These are phyloP conservation scores for Rutpela maculata DNA, from an alignment of 2,888 invertebrate genomes.

Conservation along the genomic window DNA sequence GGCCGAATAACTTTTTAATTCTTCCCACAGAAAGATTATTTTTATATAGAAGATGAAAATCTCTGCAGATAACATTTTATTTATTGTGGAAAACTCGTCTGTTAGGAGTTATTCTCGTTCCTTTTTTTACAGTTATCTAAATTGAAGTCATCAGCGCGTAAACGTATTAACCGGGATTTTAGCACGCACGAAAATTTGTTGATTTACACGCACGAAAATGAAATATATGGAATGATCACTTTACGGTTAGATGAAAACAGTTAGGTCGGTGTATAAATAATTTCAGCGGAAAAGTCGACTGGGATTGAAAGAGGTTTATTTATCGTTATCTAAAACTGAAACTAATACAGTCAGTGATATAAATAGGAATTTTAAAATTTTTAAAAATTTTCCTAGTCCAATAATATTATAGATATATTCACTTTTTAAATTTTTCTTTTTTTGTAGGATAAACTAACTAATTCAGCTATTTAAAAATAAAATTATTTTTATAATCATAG, in stretches of 20 bases:
- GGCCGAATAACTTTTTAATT: neutral
- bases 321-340: no score
- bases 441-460: no score
- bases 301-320: no score
- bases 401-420: no score
- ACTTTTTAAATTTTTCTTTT: no score
- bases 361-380: no score
- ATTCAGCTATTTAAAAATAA: no score
- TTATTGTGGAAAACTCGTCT: constrained; percentile 1
- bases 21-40: neutral
- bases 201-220: constrained; percentile 3
- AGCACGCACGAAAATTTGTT: constrained; percentile 1
- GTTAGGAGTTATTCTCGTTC: neutral
- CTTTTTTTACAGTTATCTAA: neutral
- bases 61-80: neutral
- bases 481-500: no score
- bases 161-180: constrained; percentile 7
- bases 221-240: neutral
- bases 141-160: constrained; percentile 7
- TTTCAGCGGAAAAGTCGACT: neutral
- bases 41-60: constrained; percentile 1
- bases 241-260: neutral
- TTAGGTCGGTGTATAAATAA: neutral
- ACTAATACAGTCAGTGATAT: no score
- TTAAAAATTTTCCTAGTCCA: no score